Conservation (phyloP, 2,888 invertebrate genomes). For the Dyspetes luteomarginatus region DNA sequence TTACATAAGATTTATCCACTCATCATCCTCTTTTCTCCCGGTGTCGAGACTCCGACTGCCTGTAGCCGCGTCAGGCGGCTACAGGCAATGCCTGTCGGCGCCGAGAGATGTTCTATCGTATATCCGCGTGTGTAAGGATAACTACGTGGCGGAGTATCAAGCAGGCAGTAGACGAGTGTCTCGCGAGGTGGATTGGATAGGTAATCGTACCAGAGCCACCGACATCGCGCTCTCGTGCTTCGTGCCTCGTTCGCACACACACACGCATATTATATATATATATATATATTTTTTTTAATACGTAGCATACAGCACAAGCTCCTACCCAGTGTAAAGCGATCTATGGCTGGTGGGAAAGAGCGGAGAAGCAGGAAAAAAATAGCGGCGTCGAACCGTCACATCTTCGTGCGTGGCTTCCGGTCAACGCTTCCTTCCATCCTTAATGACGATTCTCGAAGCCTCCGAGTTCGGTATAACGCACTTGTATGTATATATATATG, state of each 20-base stretch:
- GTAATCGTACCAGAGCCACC: slow-evolving; percentile 23
- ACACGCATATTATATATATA: slow-evolving; percentile 12
- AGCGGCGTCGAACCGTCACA: slow-evolving; percentile 76
- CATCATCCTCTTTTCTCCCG: slow-evolving; percentile 4
- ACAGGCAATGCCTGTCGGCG: slow-evolving; percentile 33
- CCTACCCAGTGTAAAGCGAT: background rate
- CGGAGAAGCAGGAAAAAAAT: slow-evolving; percentile 41
- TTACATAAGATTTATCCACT: slow-evolving; percentile 26
- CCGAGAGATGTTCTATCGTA: slow-evolving; percentile 51
- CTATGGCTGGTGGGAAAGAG: slow-evolving; percentile 43
- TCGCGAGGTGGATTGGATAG: slow-evolving; percentile 29
- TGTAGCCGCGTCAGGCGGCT: background rate
- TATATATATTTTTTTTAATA: background rate
- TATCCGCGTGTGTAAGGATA: slow-evolving; percentile 41
- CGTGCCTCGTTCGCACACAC: background rate
- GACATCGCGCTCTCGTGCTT: slow-evolving; percentile 3
- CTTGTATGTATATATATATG: slow-evolving; percentile 9
- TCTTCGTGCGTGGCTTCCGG: slow-evolving; percentile 82
- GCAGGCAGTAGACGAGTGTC: slow-evolving; percentile 8
- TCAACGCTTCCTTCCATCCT: slow-evolving; percentile 80
- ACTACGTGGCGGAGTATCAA: slow-evolving; percentile 33
- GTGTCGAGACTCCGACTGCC: slow-evolving; percentile 13
- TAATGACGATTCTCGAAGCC: slow-evolving; percentile 72
- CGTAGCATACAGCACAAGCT: slow-evolving; percentile 15
- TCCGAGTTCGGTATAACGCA: slow-evolving; percentile 45